phyloP scores from a whole-genome alignment of 2,113 vertebrate species.

The Uria lomvia region DNA sequence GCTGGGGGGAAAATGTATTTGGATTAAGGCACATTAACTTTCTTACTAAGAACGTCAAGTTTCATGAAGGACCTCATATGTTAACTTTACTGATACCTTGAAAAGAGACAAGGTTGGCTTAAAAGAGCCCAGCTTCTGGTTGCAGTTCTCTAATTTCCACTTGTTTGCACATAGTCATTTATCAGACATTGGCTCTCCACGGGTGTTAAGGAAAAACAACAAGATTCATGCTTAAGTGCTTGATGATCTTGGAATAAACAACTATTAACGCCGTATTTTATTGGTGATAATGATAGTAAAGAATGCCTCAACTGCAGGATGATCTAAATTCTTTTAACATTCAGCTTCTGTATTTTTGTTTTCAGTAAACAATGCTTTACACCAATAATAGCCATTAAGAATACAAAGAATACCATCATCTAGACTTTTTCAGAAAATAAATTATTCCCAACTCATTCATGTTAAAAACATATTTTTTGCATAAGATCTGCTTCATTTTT shows the following conservation, averaged over 20 bases:
- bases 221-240: neutral
- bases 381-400: neutral
- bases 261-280: neutral
- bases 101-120: neutral
- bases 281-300: neutral
- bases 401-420: neutral
- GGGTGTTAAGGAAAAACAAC: neutral
- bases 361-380: neutral
- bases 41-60: neutral
- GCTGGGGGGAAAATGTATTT: neutral
- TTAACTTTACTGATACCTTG: neutral
- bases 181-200: neutral
- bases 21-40: neutral
- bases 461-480: neutral
- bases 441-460: neutral
- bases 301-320: neutral
- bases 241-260: conserved; percentile 33
- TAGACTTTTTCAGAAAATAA: neutral
- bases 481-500: neutral
- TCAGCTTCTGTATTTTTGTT: neutral
- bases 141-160: neutral
- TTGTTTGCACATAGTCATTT: conserved; percentile 16
- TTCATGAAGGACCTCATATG: neutral
- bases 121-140: neutral
- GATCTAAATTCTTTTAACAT: neutral